Evolutionary conservation across 2,888 invertebrate species (phyloP).

Genomic region (Teinopalpus imperialis): DNA sequence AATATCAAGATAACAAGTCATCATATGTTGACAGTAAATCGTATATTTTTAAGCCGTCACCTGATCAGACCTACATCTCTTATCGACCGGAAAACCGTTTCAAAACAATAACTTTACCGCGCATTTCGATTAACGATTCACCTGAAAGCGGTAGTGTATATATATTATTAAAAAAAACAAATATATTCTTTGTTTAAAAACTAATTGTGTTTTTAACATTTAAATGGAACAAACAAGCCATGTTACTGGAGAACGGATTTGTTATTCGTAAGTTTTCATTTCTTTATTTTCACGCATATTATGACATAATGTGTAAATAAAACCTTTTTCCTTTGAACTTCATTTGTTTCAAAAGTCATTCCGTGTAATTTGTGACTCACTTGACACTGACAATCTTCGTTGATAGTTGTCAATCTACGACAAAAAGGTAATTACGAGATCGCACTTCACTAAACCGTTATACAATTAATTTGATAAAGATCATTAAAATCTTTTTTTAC

Average conservation of each 20-base stretch:
- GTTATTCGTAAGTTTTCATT: conserved; percentile 13
- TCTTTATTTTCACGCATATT: background rate
- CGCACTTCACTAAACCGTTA: no score
- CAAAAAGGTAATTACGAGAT: no score
- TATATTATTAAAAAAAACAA: background rate
- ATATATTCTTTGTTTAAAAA: background rate
- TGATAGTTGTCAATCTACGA: no score
- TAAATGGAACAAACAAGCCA: conserved; percentile 16
- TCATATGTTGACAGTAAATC: conserved; percentile 7
- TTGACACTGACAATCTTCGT: no score
- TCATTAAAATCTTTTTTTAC: no score
- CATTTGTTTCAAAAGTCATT: no score
- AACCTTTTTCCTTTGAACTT: no score
- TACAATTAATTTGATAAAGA: no score
- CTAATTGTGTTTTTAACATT: background rate
- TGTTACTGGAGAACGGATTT: conserved; percentile 4
- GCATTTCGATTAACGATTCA: conserved; percentile 3
- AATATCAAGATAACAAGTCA: conserved; percentile 2
- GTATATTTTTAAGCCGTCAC: conserved; percentile 14
- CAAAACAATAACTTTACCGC: conserved; percentile 4
- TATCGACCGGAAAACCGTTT: conserved; percentile 9
- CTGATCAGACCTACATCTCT: conserved; percentile 5
- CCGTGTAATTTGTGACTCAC: no score
- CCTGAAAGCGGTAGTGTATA: conserved; percentile 1
- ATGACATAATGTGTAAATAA: no score